phyloP scores from a whole-genome alignment of 2,797 vertebrate species.

The Trachurus trachurus region DNA sequence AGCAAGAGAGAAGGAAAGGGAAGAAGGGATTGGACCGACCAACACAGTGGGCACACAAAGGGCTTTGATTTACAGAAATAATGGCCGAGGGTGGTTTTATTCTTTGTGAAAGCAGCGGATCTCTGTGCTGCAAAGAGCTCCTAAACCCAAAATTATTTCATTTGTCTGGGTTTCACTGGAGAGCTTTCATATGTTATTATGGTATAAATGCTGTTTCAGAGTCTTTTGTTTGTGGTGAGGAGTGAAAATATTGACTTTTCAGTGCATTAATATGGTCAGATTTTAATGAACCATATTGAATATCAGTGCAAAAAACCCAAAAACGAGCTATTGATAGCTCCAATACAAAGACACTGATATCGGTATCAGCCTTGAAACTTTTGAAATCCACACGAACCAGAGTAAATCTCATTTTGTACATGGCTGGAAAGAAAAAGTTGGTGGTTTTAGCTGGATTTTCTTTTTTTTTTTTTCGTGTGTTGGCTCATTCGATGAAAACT shows the following conservation, averaged over 20 bases:
- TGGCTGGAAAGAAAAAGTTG: conserved; percentile 24
- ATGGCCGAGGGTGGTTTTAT: conserved; percentile 4
- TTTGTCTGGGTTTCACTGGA: conserved; percentile 42
- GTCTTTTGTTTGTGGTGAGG: conserved; percentile 25
- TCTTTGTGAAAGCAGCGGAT: conserved; percentile 22
- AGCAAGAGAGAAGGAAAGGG: neutral
- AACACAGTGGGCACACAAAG: neutral
- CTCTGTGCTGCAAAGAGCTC: conserved; percentile 9
- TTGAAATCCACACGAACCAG: conserved; percentile 34
- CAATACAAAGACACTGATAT: conserved; percentile 46
- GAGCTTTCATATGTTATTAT: conserved; percentile 27
- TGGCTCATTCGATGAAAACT: conserved; percentile 35
- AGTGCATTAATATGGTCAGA: conserved; percentile 35
- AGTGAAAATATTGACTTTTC: conserved; percentile 46
- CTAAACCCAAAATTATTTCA: conserved; percentile 24
- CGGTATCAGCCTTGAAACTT: conserved; percentile 51
- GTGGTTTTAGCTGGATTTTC: conserved; percentile 34
- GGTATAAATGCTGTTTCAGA: conserved; percentile 23
- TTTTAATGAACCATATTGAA: conserved; percentile 40
- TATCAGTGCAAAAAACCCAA: conserved; percentile 36
- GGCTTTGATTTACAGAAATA: conserved; percentile 27
- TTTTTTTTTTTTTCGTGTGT: conserved; percentile 26
- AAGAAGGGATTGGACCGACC: conserved; percentile 6
- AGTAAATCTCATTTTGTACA: conserved; percentile 30
- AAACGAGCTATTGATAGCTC: conserved; percentile 41